Conservation (phyloP, 1,140 invertebrate species). For the Drosophila lacteicornis region DNA sequence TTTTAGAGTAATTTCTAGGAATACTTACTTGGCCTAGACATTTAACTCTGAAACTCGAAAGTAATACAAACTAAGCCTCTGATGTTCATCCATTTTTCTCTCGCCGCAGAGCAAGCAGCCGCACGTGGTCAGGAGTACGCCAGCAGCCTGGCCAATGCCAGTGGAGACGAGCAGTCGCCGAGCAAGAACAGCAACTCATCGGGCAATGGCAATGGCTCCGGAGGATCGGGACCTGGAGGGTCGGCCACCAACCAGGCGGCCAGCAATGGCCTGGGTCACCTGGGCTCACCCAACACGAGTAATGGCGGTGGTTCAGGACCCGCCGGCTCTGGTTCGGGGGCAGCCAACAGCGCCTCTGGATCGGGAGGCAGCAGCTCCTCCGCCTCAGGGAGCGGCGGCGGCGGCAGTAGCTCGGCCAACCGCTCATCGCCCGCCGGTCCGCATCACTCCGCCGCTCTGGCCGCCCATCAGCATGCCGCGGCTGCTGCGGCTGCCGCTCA, state of each 20-base stretch:
- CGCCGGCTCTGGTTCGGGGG: not conserved
- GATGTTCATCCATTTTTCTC: constrained; percentile 1
- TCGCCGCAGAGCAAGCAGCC: constrained; percentile 70
- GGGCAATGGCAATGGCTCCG: constrained; percentile 18
- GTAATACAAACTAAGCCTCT: not conserved
- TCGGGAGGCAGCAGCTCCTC: constrained; percentile 27
- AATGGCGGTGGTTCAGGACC: constrained; percentile 28
- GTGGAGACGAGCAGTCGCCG: constrained; percentile 76
- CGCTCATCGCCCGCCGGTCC: constrained; percentile 60
- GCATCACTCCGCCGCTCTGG: constrained; percentile 61
- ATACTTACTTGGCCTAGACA: not conserved
- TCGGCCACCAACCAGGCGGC: constrained; percentile 15
- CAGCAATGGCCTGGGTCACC: constrained; percentile 47
- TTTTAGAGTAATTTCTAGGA: no score
- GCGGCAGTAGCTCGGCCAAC: constrained; percentile 14
- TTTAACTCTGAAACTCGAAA: no score
- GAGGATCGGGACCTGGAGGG: constrained; percentile 8
- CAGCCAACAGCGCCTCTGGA: not conserved
- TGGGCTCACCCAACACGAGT: constrained; percentile 28
- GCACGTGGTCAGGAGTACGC: constrained; percentile 78
- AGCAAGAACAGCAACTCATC: constrained; percentile 52
- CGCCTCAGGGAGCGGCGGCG: not conserved
- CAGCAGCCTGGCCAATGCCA: constrained; percentile 71
- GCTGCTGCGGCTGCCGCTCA: constrained; percentile 70
- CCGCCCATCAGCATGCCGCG: constrained; percentile 73